Conservation (phyloP, 2,888 invertebrate species). For the Tuberolachnus salignus region DNA sequence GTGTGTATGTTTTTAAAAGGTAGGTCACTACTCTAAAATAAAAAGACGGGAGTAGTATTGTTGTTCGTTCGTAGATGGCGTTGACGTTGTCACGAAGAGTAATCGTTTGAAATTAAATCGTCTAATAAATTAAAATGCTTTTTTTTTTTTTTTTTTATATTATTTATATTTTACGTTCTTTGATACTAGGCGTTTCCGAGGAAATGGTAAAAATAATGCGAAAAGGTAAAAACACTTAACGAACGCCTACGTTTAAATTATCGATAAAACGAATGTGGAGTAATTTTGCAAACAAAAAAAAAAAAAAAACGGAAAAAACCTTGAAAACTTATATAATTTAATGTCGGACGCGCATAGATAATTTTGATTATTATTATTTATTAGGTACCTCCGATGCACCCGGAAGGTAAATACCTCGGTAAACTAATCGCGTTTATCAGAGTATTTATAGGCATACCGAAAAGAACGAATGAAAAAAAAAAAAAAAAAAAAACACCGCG, state of each 20-base stretch:
- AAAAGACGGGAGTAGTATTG: too few species aligned
- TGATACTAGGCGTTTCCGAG: not conserved
- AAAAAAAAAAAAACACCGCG: too few species aligned
- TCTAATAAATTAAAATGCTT: too few species aligned
- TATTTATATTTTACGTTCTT: too few species aligned
- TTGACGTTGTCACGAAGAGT: conserved; percentile 18
- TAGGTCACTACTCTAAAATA: too few species aligned
- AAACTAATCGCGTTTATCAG: not conserved
- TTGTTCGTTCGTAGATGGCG: conserved; percentile 29
- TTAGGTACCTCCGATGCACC: not conserved
- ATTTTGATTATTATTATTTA: conserved; percentile 15
- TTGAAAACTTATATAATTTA: too few species aligned
- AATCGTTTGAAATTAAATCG: not conserved
- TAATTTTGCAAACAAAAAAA: not conserved
- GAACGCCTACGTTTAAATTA: not conserved
- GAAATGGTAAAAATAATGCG: not conserved
- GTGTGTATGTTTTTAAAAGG: too few species aligned
- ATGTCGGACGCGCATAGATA: conserved; percentile 20
- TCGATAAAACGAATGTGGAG: conserved; percentile 3
- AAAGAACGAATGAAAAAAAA: not conserved
- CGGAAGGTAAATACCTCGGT: too few species aligned
- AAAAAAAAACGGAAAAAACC: conserved; percentile 15
- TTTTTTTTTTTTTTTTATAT: too few species aligned
- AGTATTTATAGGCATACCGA: not conserved
- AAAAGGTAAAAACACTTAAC: conserved; percentile 8